A percentile compares a stretch with the other conserved stretches of the same genome.
These are phyloP conservation scores for Watsonalla cultraria DNA, from an alignment of 2,888 invertebrate genomes.

Conservation along the genomic window DNA sequence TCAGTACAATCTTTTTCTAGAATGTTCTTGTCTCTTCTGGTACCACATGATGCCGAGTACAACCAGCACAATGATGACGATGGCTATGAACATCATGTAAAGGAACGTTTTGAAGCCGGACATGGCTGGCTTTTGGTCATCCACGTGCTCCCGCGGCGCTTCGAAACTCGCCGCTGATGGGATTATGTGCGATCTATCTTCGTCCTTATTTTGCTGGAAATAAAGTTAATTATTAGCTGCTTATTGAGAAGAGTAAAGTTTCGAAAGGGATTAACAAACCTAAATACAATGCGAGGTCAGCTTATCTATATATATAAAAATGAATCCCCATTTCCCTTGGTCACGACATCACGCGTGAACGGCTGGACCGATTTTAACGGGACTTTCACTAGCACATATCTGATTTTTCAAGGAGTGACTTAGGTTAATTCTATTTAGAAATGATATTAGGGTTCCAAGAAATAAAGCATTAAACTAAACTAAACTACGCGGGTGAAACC, in stretches of 20 bases:
- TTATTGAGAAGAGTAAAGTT: conserved; percentile 2
- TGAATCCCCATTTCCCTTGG: too few relatives aligned
- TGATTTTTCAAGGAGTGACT: too few relatives aligned
- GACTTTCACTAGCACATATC: too few relatives aligned
- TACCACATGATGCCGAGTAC: conserved; percentile 95
- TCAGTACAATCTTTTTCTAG: conserved; percentile 88
- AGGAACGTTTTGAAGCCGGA: conserved; percentile 95
- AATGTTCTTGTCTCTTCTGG: conserved; percentile 93
- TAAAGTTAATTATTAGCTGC: conserved; percentile 15
- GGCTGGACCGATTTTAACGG: too few relatives aligned
- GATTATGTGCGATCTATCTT: conserved; percentile 89
- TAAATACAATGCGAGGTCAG: too few relatives aligned
- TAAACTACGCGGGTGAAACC: too few relatives aligned
- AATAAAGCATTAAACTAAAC: too few relatives aligned
- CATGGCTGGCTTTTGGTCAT: conserved; percentile 92
- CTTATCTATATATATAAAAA: too few relatives aligned
- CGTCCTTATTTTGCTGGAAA: conserved; percentile 77
- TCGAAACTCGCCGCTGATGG: conserved; percentile 95
- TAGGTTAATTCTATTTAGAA: too few relatives aligned
- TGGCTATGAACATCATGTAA: conserved; percentile 89
- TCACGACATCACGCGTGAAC: too few relatives aligned
- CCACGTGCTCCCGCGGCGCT: conserved; percentile 93
- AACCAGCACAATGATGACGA: conserved; percentile 89
- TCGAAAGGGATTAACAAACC: too few relatives aligned
- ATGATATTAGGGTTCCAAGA: too few relatives aligned